phyloP scores from a whole-genome alignment of 2,797 vertebrate genomes.

The Leucoraja ocellata region DNA sequence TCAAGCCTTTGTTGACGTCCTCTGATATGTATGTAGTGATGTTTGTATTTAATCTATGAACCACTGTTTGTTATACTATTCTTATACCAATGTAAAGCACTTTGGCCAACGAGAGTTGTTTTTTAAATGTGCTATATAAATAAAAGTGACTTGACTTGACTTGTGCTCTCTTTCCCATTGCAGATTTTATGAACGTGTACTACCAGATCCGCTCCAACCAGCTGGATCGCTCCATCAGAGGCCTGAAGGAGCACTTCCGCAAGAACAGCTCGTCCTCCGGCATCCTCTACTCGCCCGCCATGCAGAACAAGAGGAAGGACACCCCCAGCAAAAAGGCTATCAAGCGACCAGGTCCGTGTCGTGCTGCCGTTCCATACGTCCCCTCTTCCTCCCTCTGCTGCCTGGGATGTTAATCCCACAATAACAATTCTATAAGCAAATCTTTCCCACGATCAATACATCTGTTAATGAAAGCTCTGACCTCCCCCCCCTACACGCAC shows the following conservation, averaged over 20 bases:
- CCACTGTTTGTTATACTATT: too few relatives aligned
- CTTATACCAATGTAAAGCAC: too few relatives aligned
- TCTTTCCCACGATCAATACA: not conserved
- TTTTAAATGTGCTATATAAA: too few relatives aligned
- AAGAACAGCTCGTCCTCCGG: slow-evolving; percentile 85
- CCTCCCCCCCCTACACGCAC: too few relatives aligned
- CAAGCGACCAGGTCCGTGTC: slow-evolving; percentile 81
- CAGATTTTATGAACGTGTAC: slow-evolving; percentile 99
- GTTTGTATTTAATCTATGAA: too few relatives aligned
- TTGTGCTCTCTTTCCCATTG: not conserved
- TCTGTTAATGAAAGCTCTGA: slow-evolving; percentile 40
- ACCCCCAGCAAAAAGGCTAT: slow-evolving; percentile 90
- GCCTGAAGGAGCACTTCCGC: slow-evolving; percentile 92
- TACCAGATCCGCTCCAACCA: slow-evolving; percentile 92
- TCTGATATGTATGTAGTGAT: too few relatives aligned
- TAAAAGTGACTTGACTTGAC: not conserved
- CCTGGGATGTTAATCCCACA: not conserved
- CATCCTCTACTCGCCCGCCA: slow-evolving; percentile 84
- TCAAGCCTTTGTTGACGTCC: too few relatives aligned
- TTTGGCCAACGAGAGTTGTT: too few relatives aligned
- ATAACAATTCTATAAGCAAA: not conserved
- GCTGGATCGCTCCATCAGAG: slow-evolving; percentile 90
- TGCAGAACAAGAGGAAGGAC: slow-evolving; percentile 92
- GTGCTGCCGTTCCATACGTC: not conserved
- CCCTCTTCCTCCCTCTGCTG: not conserved